phyloP scores from a whole-genome alignment of 2,797 vertebrate genomes.

The Phrynocephalus guinanensis region DNA sequence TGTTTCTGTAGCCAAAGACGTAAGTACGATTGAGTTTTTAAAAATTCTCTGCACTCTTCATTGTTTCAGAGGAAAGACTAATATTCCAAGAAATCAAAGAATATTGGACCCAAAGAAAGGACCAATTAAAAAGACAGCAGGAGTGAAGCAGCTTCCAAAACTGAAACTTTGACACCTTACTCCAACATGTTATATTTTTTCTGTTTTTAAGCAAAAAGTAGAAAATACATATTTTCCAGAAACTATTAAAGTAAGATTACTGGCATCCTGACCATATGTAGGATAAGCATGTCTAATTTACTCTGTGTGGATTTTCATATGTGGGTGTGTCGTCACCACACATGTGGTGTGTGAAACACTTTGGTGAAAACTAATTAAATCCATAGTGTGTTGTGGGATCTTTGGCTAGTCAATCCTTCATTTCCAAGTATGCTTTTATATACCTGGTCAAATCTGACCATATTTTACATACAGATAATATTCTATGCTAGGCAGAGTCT shows the following conservation, averaged over 20 bases:
- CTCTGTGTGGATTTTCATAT: not conserved
- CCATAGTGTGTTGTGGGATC: not conserved
- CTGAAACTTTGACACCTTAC: slow-evolving; percentile 69
- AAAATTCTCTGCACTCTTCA: slow-evolving; percentile 52
- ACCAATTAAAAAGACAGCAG: slow-evolving; percentile 68
- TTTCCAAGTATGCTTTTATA: not conserved
- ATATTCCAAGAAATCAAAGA: slow-evolving; percentile 67
- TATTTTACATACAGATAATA: not conserved
- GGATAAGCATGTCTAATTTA: not conserved
- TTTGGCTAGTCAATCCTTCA: not conserved
- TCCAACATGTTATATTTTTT: slow-evolving; percentile 6
- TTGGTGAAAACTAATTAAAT: not conserved
- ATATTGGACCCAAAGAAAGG: slow-evolving; percentile 68
- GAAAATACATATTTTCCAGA: slow-evolving; percentile 15
- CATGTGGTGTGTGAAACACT: not conserved
- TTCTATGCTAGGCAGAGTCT: not conserved
- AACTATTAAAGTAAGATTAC: slow-evolving; percentile 7
- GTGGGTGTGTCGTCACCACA: not conserved
- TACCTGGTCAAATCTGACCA: not conserved
- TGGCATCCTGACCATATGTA: not conserved
- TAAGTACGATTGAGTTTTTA: slow-evolving; percentile 39
- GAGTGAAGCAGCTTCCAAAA: slow-evolving; percentile 73
- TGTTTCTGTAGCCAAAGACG: slow-evolving; percentile 10
- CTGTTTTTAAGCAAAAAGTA: not conserved
- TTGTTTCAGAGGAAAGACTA: slow-evolving; percentile 74